A percentile compares a stretch with the other conserved stretches of the same genome.
Conservation (phyloP, 1,140 invertebrate species). For the Panagrolaimus sp. region DNA sequence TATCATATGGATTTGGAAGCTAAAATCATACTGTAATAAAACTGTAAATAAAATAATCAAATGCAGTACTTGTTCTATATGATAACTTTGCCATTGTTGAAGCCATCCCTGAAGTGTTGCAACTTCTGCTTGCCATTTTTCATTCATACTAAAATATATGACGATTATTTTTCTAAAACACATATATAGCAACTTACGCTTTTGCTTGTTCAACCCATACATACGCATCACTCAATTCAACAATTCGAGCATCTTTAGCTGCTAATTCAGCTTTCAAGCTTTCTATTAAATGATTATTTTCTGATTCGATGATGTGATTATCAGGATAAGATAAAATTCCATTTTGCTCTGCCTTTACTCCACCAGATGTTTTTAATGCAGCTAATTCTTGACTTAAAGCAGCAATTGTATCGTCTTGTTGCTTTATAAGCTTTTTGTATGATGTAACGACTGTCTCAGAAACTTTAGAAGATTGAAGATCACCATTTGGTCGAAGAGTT, state of each 20-base stretch:
- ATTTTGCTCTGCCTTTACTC: too few relatives aligned
- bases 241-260: conserved; percentile 17
- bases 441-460: conserved; percentile 61
- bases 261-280: conserved; percentile 22
- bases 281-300: neutral
- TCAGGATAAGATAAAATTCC: too few relatives aligned
- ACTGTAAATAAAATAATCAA: conserved; percentile 25
- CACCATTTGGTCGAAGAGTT: conserved; percentile 36
- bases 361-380: too few relatives aligned
- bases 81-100: conserved; percentile 54
- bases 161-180: too few relatives aligned
- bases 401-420: conserved; percentile 71
- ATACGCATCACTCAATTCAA: conserved; percentile 25
- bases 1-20: conserved; percentile 43
- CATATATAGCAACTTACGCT: too few relatives aligned
- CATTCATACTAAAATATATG: conserved; percentile 32
- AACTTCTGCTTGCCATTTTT: conserved; percentile 50
- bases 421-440: conserved; percentile 81
- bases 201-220: conserved; percentile 29
- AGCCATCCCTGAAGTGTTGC: conserved; percentile 48
- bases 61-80: conserved; percentile 23
- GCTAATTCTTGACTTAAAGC: conserved; percentile 64
- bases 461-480: conserved; percentile 18
- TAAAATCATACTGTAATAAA: conserved; percentile 15
- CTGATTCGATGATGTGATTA: neutral